Base-by-base conservation (phyloP, 2,797 vertebrate species). In the Peromyscus aztecus region DNA sequence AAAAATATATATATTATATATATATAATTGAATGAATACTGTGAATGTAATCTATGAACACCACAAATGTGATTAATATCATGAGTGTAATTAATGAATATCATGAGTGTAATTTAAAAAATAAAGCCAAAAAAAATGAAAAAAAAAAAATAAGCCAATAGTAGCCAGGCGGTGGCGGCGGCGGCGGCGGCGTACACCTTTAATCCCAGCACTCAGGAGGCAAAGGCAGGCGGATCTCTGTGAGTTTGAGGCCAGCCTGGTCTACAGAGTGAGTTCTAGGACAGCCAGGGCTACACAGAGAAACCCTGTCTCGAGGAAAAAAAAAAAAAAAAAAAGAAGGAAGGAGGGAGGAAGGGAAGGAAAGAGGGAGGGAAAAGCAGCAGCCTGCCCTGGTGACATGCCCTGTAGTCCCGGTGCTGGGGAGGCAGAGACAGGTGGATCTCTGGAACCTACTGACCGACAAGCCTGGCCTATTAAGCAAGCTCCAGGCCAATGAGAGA, bases 311-410 rank as follows among this genome's bases (percentile, higher is more conserved):
- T 61, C 59, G 8, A 29, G n/a, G 8, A 34, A n/a, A 17, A 14
- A n/a, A 2, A 69, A n/a, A n/a, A 19, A 2, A 17, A 19, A n/a
- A 2, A 5, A 31, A 24, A 23, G 13, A 16, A 14, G 65, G 5
- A 14, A 12, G 2, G 29, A 14, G 24, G 27, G 13, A 7, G 31
- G 5, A 2, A n/a, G 11, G 31, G 6, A 16, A 13, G 13, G 29
- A 16, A 29, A 6, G 31, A 16, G 31, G 13, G 2, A 34, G 12
- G 31, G 4, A 10, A 13, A 31, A 29, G 29, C 63, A 65, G 63
- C 63, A 31, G 43, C 27, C 31, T 67, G 65, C 12, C 7, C 12
- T 55, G 23, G 34, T 55, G 21, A 8, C 12, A 52, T 4, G 3
- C 19, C 10, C 29, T n/a, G 4, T 12, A 49, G 19, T 67, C 84